These are phyloP conservation scores for Malurus alboscapulatus DNA, from an alignment of 2,113 vertebrate species.

Conservation along the genomic window DNA sequence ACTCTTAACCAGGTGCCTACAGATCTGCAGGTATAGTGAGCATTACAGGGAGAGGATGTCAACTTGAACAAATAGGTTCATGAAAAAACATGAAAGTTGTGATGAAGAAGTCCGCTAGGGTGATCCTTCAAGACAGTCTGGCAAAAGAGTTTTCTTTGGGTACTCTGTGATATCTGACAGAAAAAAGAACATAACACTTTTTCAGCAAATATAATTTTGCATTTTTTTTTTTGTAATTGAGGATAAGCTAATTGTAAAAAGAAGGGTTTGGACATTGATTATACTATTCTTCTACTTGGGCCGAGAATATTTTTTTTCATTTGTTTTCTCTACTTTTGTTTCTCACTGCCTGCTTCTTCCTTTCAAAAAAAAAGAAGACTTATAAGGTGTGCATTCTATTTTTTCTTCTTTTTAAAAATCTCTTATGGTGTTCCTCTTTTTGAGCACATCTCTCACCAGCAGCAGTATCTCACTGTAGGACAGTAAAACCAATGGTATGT, in stretches of 20 bases:
- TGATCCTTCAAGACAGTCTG: neutral
- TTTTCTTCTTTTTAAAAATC: neutral
- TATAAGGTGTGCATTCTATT: neutral
- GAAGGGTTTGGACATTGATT: neutral
- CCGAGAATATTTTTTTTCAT: neutral
- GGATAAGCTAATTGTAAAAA: neutral
- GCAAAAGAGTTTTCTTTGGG: neutral
- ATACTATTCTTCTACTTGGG: neutral
- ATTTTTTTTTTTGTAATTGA: neutral
- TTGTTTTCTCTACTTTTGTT: neutral
- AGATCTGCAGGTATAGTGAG: neutral
- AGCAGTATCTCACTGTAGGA: neutral
- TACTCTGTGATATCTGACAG: neutral
- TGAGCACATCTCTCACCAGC: neutral
- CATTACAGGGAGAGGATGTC: neutral
- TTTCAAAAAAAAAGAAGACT: neutral
- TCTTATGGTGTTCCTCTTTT: neutral
- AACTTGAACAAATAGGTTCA: neutral
- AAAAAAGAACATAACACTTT: neutral
- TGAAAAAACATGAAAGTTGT: neutral
- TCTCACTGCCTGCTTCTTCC: neutral
- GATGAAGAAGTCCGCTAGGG: neutral
- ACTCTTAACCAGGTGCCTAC: neutral
- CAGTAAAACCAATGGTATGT: neutral
- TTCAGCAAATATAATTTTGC: neutral